Conservation (phyloP, 2,797 vertebrate genomes). For the Antennarius maculatus region DNA sequence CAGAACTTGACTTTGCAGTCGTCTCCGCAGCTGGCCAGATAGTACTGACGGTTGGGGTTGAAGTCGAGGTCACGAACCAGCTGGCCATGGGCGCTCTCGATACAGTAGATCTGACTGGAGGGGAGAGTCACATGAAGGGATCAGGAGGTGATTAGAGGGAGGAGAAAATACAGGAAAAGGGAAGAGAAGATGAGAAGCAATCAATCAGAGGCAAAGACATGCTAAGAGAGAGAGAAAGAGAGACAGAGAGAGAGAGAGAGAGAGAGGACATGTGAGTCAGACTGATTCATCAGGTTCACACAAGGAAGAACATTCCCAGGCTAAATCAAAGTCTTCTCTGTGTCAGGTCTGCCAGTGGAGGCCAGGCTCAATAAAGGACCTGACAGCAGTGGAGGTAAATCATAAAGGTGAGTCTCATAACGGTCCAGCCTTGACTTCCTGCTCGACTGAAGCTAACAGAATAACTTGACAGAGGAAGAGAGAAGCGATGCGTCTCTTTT, state of each 20-base stretch:
- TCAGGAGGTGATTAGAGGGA: slow-evolving; percentile 2
- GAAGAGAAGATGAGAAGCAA: background rate
- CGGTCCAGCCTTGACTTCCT: slow-evolving; percentile 58
- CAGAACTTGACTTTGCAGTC: slow-evolving; percentile 99
- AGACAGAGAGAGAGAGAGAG: slow-evolving; percentile 31
- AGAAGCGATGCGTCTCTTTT: slow-evolving; percentile 21
- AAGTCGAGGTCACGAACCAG: slow-evolving; percentile 98
- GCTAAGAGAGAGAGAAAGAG: slow-evolving; percentile 5
- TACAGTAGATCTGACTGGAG: slow-evolving; percentile 95
- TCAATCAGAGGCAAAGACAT: too few species aligned
- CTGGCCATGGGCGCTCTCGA: slow-evolving; percentile 97
- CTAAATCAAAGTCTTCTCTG: slow-evolving; percentile 66
- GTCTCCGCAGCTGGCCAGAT: slow-evolving; percentile 96
- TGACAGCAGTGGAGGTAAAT: slow-evolving; percentile 51
- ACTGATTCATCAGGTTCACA: slow-evolving; percentile 58
- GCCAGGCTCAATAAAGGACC: slow-evolving; percentile 65
- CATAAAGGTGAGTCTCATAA: slow-evolving; percentile 62
- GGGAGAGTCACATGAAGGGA: slow-evolving; percentile 9
- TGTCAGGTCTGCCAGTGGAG: slow-evolving; percentile 61
- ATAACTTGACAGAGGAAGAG: slow-evolving; percentile 38
- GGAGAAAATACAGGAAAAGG: slow-evolving; percentile 3
- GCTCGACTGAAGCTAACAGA: slow-evolving; percentile 50
- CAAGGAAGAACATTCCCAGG: slow-evolving; percentile 47
- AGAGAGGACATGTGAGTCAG: slow-evolving; percentile 31
- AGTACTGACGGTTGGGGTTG: slow-evolving; percentile 99